Conservation (phyloP, 2,113 vertebrate species). For the Edolisoma coerulescens region DNA sequence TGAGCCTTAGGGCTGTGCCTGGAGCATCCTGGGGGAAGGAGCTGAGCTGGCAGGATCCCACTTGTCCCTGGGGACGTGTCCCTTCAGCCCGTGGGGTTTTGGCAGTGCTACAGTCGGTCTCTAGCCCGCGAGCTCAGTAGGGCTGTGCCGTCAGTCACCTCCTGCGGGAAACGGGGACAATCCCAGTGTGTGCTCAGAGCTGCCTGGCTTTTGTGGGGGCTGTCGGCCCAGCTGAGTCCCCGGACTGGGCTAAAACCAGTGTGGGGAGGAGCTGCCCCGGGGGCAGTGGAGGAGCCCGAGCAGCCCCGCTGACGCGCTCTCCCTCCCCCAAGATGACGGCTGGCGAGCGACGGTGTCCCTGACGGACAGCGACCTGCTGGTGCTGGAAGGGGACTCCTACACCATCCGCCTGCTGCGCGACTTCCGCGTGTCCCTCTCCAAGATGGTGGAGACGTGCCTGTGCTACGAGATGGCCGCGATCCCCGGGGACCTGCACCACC, state of each 20-base stretch:
- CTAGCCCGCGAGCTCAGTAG: rapidly evolving
- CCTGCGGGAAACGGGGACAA: neutral
- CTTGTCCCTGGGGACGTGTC: neutral
- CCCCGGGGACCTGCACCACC: slow-evolving; percentile 67
- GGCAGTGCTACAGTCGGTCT: neutral
- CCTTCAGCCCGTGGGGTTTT: neutral
- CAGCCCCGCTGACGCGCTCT: neutral
- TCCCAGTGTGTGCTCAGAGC: neutral
- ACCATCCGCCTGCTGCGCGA: slow-evolving; percentile 86
- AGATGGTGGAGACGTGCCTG: slow-evolving; percentile 88
- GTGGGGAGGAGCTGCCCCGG: neutral
- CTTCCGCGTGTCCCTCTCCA: slow-evolving; percentile 86
- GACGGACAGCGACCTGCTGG: slow-evolving; percentile 79
- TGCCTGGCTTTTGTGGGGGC: neutral
- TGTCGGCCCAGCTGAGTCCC: rapidly evolving
- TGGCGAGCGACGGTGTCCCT: slow-evolving; percentile 83
- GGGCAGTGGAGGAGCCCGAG: neutral
- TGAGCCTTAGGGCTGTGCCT: neutral
- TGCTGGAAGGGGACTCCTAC: slow-evolving; percentile 78
- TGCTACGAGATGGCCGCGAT: slow-evolving; percentile 69
- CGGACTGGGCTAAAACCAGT: rapidly evolving
- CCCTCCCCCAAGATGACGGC: slow-evolving; percentile 70
- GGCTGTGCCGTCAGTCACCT: rapidly evolving
- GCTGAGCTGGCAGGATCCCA: neutral
- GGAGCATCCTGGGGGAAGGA: neutral